Conservation (phyloP, 2,888 invertebrate species). For the Morpho achilles region DNA sequence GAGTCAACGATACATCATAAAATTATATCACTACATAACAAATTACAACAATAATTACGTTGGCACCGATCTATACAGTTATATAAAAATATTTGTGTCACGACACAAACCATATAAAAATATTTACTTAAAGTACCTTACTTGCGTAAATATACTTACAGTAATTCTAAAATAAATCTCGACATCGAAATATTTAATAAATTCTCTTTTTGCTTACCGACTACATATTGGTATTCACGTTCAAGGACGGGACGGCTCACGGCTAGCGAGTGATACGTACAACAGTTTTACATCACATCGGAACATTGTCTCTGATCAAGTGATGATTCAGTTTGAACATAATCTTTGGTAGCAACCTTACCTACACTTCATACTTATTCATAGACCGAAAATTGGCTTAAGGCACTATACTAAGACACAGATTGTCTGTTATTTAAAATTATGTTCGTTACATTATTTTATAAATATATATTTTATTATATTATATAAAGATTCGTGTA, state of each 20-base stretch:
- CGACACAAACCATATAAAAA: slow-evolving; percentile 72
- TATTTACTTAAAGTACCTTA: slow-evolving; percentile 67
- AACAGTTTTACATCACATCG: slow-evolving; percentile 7
- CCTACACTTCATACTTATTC: slow-evolving; percentile 8
- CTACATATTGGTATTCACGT: slow-evolving; percentile 61
- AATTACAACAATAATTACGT: slow-evolving; percentile 77
- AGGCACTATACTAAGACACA: slow-evolving; percentile 36
- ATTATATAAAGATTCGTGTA: slow-evolving; percentile 5
- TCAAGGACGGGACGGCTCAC: slow-evolving; percentile 45
- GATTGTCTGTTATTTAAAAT: slow-evolving; percentile 13
- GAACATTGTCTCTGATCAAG: slow-evolving; percentile 7
- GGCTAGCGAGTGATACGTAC: slow-evolving; percentile 2
- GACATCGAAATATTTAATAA: slow-evolving; percentile 53
- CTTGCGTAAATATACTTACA: slow-evolving; percentile 69
- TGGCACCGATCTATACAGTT: slow-evolving; percentile 73
- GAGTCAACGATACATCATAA: slow-evolving; percentile 71
- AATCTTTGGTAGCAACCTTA: slow-evolving; percentile 44
- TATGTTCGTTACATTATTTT: neutral
- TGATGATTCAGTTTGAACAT: slow-evolving; percentile 15
- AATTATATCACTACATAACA: slow-evolving; percentile 76
- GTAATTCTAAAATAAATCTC: slow-evolving; percentile 72
- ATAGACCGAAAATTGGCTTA: slow-evolving; percentile 17
- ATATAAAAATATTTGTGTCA: slow-evolving; percentile 72
- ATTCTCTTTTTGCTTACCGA: slow-evolving; percentile 61
- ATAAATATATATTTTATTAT: neutral